Evolutionary conservation across 2,888 invertebrate genomes (phyloP), one percentile per base, ranked within the genome.

Genomic region (Dichetophora obliterata): DNA sequence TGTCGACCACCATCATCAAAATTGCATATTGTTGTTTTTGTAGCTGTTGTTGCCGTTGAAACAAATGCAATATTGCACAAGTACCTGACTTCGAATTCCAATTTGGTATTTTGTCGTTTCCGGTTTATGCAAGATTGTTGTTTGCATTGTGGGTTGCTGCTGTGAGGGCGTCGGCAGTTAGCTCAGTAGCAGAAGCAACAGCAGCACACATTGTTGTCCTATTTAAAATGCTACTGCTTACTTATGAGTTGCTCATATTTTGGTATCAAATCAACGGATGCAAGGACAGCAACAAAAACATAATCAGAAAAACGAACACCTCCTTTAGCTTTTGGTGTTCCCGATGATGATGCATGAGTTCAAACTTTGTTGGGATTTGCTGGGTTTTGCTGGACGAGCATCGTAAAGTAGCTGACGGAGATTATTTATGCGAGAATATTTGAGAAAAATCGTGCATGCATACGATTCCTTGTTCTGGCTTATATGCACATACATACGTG

Each of bases 201-300:
- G 43, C 57, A 27, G 24, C 57, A 27, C 57, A 59, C 31, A 31
- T 63, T 63, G 63, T 63, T 63, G 63, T 31, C 63, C n/a, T 63
- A 31, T 63, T 63, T 63, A 63, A 43, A 43, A 43, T 63, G 27
- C 31, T 63, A 34, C 63, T 31, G 63, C 63, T 31, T 31, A 63
- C 63, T 63, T 63, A 63, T 63, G 63, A 63, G 63, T 27, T 63
- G 27, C 63, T 63, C 63, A 63, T 63, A 63, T 63, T 31, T 63
- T 31, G 34, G 31, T 5, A 16, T n/a, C 11, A 63, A 11, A 63
- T 34, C 63, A 63, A 63, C 63, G 2, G 3, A 14, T 31, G 31
- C 16, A 63, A 63, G 27, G 27, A 61, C 31, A 27, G 31, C 27
- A 63, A 63, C 63, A 63, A 63, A 16, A 63, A 63, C 31, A 31